Percentiles rank a stretch among this genome's conserved stretches.
phyloP scores from a whole-genome alignment of 2,113 vertebrate genomes.

The Sterna hirundo region DNA sequence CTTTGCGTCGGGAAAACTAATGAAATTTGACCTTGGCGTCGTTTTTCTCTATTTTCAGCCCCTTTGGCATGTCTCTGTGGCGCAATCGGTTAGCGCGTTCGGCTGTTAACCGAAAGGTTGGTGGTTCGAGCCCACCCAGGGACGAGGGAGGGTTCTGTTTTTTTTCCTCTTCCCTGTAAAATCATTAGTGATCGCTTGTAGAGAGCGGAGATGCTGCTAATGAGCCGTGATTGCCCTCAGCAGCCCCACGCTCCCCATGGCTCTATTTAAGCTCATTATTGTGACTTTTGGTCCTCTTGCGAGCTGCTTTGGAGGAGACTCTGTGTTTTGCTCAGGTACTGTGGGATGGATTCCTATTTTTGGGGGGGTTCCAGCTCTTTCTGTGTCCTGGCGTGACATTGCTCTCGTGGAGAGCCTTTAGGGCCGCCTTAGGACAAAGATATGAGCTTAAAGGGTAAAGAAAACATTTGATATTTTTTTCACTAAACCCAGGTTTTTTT shows the following conservation, averaged over 20 bases:
- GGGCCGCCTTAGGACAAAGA: background rate
- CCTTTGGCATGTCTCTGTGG: conserved; percentile 71
- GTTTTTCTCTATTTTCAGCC: no score
- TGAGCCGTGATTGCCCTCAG: background rate
- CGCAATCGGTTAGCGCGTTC: conserved; percentile 79
- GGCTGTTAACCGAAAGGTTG: conserved; percentile 85
- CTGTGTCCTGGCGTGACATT: background rate
- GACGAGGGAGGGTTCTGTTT: background rate
- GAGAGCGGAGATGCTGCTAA: background rate
- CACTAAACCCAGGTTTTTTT: no score
- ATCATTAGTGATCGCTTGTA: accelerated
- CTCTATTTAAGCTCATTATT: background rate
- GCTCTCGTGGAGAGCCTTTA: no score
- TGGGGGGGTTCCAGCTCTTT: background rate
- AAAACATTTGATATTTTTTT: no score
- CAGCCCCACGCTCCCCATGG: no score
- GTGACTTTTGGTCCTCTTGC: accelerated
- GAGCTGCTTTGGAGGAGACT: background rate
- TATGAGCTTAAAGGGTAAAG: background rate
- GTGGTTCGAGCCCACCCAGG: conserved; percentile 84
- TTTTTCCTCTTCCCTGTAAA: no score
- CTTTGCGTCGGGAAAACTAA: background rate
- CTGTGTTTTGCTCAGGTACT: background rate
- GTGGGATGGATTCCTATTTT: background rate
- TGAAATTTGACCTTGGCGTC: background rate